Conservation (phyloP, 2,113 vertebrate species). For the Chlamydotis undulata region DNA sequence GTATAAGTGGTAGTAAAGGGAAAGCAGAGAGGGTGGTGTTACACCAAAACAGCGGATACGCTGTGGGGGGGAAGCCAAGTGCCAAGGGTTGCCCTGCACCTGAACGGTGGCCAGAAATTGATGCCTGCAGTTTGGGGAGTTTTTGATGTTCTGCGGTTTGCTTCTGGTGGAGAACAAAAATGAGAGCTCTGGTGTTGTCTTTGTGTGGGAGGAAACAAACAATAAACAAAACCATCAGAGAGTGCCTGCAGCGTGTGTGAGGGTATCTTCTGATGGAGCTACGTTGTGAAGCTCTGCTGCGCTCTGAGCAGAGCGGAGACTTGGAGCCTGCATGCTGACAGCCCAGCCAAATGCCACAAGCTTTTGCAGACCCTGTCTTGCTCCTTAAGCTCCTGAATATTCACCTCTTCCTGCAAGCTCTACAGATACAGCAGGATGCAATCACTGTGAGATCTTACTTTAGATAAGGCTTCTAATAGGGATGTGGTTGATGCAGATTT, state of each 20-base stretch:
- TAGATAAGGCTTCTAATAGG: neutral
- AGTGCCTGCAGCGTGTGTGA: fast-evolving
- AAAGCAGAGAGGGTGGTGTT: neutral
- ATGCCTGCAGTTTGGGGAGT: neutral
- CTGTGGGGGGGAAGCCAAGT: neutral
- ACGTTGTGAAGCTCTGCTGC: neutral
- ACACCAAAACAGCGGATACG: neutral
- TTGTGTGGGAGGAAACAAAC: neutral
- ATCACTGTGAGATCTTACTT: neutral
- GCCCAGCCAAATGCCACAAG: neutral
- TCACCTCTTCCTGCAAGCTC: neutral
- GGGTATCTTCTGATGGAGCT: neutral
- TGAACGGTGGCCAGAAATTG: neutral
- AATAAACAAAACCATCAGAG: neutral
- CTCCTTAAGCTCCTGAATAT: neutral
- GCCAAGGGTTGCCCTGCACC: conserved; percentile 20
- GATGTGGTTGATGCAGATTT: neutral
- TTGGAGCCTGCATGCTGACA: neutral
- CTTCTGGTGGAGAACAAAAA: neutral
- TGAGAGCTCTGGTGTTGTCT: neutral
- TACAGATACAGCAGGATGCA: neutral
- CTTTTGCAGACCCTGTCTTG: neutral
- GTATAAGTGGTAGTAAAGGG: neutral
- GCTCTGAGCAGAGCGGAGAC: fast-evolving
- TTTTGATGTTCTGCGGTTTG: neutral